Percentiles rank a stretch among this genome's conserved stretches.
These are phyloP conservation scores for Tetranychus truncatus DNA, from an alignment of 2,888 invertebrate species.

Conservation along the genomic window DNA sequence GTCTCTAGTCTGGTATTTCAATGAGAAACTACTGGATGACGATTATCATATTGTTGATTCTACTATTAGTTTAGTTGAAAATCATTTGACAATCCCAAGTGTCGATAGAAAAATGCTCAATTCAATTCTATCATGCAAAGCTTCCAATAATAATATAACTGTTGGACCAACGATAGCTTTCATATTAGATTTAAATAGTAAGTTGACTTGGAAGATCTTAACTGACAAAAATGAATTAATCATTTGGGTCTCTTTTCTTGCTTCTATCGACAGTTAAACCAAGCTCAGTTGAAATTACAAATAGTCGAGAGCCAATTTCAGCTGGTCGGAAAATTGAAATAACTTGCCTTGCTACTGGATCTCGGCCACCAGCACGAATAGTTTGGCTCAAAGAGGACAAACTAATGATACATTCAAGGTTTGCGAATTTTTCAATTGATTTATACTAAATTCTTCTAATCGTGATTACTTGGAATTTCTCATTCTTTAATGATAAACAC, in stretches of 20 bases:
- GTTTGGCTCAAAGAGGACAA: conserved; percentile 1
- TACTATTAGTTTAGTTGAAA: not conserved
- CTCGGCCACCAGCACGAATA: not conserved
- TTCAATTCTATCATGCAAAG: conserved; percentile 1
- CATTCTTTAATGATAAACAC: not conserved
- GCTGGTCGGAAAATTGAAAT: not conserved
- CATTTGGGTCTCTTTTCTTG: too few relatives aligned
- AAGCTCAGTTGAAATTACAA: not conserved
- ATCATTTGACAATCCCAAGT: not conserved
- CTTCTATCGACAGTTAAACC: not conserved
- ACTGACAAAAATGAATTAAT: not conserved
- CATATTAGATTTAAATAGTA: not conserved
- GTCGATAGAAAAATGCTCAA: not conserved
- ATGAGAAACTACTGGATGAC: not conserved
- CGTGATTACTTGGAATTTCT: too few relatives aligned
- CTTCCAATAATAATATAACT: not conserved
- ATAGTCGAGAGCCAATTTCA: not conserved
- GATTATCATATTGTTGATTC: not conserved
- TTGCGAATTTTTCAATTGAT: not conserved
- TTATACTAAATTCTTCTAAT: too few relatives aligned
- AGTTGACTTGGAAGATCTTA: not conserved
- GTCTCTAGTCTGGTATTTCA: not conserved
- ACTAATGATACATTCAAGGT: not conserved
- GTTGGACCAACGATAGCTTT: not conserved
- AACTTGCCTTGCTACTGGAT: not conserved